phyloP scores from a whole-genome alignment of 2,113 vertebrate species.

The Centropristis striata region DNA sequence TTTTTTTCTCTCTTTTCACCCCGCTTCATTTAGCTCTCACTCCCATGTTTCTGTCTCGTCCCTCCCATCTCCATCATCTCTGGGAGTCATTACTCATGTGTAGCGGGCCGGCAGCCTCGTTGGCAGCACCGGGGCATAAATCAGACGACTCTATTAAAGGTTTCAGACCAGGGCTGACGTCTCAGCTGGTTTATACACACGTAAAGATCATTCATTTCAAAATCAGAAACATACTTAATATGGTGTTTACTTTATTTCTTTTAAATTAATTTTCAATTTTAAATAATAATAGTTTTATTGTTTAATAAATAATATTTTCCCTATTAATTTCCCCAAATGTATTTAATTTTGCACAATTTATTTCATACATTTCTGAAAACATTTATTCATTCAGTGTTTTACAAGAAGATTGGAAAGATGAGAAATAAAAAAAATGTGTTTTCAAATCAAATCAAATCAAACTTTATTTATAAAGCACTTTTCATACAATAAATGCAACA shows the following conservation, averaged over 20 bases:
- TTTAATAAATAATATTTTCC: too few relatives aligned
- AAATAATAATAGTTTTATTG: too few relatives aligned
- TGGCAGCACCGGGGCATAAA: slow-evolving; percentile 19
- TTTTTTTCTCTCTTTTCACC: neutral
- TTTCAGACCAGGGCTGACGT: slow-evolving; percentile 6
- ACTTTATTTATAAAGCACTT: too few relatives aligned
- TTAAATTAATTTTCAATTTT: too few relatives aligned
- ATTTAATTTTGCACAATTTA: too few relatives aligned
- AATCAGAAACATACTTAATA: too few relatives aligned
- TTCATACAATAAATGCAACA: too few relatives aligned
- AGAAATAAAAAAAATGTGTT: neutral
- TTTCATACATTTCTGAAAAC: too few relatives aligned
- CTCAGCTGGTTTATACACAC: slow-evolving; percentile 3
- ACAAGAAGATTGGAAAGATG: neutral
- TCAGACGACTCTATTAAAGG: slow-evolving; percentile 8
- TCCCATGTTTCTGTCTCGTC: neutral
- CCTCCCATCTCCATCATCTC: neutral
- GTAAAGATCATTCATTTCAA: too few relatives aligned
- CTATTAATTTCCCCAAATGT: too few relatives aligned
- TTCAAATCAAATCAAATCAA: too few relatives aligned
- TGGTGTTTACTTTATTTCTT: too few relatives aligned
- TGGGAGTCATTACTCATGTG: slow-evolving; percentile 12
- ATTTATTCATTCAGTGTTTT: neutral
- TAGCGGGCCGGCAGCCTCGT: slow-evolving; percentile 26
- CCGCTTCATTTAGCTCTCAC: neutral